Evolutionary conservation across 1,140 invertebrate species (phyloP).

Genomic region (Bacillus rossius): DNA sequence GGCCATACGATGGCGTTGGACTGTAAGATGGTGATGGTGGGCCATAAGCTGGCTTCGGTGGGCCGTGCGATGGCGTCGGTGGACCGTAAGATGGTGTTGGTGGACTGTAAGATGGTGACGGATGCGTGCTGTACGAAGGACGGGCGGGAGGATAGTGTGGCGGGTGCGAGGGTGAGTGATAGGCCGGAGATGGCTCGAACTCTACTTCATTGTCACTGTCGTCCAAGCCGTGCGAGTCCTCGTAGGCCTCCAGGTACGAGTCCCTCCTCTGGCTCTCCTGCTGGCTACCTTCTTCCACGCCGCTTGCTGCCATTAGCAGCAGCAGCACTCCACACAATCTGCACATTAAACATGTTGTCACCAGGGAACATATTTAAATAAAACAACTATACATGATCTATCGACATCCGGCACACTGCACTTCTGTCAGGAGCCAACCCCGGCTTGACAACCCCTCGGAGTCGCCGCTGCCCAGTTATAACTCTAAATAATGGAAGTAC

Average conservation of each 20-base stretch:
- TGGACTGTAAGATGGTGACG: not conserved
- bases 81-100: not conserved
- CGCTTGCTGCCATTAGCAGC: not conserved
- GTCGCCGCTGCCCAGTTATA: too few species aligned
- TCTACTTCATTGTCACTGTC: not conserved
- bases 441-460: too few species aligned
- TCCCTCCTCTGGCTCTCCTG: not conserved
- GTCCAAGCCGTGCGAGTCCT: not conserved
- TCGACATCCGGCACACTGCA: too few species aligned
- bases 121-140: not conserved
- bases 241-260: slow-evolving; percentile 5
- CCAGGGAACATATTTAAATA: too few species aligned
- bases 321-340: not conserved
- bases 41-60: too few species aligned
- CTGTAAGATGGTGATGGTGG: not conserved
- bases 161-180: not conserved
- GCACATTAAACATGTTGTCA: too few species aligned
- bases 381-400: too few species aligned
- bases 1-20: not conserved
- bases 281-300: not conserved
- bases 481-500: too few species aligned
- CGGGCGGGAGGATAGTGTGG: not conserved
- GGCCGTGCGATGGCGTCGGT: not conserved
- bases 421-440: too few species aligned
- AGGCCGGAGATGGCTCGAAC: not conserved